A percentile compares a stretch with the other conserved stretches of the same genome.
These are phyloP conservation scores for Columba livia DNA, from an alignment of 2,113 vertebrate species.

Conservation along the genomic window DNA sequence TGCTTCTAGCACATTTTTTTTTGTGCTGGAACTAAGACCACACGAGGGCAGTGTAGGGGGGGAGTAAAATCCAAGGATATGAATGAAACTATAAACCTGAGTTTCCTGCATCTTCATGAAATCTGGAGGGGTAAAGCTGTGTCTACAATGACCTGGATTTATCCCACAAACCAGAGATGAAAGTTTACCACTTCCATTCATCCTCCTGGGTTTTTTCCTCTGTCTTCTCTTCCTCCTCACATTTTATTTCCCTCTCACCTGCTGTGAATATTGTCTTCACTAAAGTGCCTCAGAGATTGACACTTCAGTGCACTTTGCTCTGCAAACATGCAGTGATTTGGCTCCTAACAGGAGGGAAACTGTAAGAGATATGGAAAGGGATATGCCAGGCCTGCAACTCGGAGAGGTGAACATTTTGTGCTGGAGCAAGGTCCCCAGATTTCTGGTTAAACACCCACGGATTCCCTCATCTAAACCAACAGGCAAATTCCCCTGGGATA, in stretches of 20 bases:
- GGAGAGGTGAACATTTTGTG: background rate
- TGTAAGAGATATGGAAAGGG: background rate
- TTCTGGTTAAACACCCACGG: background rate
- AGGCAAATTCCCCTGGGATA: background rate
- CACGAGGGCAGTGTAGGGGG: slow-evolving; percentile 26
- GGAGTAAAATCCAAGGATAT: background rate
- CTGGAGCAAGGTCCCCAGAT: background rate
- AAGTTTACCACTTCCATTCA: background rate
- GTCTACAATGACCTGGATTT: background rate
- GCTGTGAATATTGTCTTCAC: background rate
- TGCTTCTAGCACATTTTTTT: background rate
- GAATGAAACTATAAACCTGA: background rate
- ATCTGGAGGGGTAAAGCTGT: background rate
- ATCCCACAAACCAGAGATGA: background rate
- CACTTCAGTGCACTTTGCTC: background rate
- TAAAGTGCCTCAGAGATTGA: background rate
- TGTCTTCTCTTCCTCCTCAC: background rate
- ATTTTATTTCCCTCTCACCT: background rate
- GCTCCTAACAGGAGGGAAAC: background rate
- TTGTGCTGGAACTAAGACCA: background rate
- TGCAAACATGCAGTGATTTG: background rate
- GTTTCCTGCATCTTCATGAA: background rate
- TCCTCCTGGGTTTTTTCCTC: background rate
- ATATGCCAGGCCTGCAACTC: background rate
- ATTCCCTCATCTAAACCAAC: background rate